Conservation (phyloP, 2,113 vertebrate species). For the Chionis minor region DNA sequence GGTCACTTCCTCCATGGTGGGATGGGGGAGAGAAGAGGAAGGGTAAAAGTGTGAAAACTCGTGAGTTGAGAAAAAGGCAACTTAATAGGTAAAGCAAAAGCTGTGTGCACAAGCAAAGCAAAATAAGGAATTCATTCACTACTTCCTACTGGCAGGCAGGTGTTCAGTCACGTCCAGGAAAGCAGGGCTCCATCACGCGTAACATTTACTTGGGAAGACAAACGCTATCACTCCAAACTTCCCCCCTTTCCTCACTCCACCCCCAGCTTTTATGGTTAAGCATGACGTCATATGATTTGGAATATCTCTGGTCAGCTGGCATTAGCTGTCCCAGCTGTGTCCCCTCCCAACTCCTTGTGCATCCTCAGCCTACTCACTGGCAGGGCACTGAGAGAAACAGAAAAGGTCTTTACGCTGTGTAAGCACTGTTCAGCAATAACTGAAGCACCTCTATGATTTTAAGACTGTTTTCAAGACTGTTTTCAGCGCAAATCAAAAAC, state of each 20-base stretch:
- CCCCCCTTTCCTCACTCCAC: neutral
- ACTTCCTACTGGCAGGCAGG: neutral
- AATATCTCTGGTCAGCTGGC: neutral
- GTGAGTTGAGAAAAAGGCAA: neutral
- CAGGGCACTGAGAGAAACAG: neutral
- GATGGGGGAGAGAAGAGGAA: neutral
- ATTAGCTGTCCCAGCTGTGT: neutral
- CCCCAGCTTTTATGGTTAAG: neutral
- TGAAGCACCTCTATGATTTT: neutral
- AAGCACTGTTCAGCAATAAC: neutral
- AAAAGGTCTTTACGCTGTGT: neutral
- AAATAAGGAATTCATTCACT: neutral
- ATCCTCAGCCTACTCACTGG: rapidly evolving
- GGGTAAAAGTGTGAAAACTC: neutral
- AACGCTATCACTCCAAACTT: neutral
- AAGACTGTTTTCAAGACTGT: neutral
- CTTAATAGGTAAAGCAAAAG: neutral
- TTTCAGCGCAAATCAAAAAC: neutral
- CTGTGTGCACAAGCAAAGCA: neutral
- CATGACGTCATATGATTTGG: neutral
- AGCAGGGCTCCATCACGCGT: rapidly evolving
- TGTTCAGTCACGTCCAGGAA: neutral
- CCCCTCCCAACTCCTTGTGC: neutral
- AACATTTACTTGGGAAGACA: neutral
- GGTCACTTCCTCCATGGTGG: neutral